Evolutionary conservation across 2,888 invertebrate genomes (phyloP), one percentile per base, ranked within the genome.

Genomic region (Ophraella communa): DNA sequence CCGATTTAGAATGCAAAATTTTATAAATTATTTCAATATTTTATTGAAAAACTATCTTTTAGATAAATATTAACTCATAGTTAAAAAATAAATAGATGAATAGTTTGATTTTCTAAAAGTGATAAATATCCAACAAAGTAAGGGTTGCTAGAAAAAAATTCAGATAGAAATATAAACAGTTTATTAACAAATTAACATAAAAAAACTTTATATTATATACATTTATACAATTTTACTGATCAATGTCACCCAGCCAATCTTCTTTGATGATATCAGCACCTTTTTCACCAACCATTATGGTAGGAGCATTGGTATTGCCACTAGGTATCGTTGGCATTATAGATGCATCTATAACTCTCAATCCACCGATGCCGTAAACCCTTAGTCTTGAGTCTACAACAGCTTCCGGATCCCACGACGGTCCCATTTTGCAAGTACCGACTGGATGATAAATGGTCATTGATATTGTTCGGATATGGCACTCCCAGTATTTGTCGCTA

Each of bases 401-500:
- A 0, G 94, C 93, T 14, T 86, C 87, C 0, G 85, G 84, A 78
- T 95, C 95, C 84, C 87, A 88, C 1, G 87, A 83, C 0, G 93
- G 92, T 5, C 95, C 95, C 94, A 95, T 95, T 81, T 94, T 95
- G 14, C 93, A 88, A 0, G 95, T 95, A 5, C 95, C 94, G 45
- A 91, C 90, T 0, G 94, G 94, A 84, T 95, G 95, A 78, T 95
- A 95, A 74, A 94, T 93, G 2, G 94, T 95, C 92, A 94, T 93
- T 3, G 94, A 91, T 73, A 94, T 91, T 57, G 93, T 93, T 33
- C 94, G 84, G 55, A 92, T 91, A 79, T 93, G 91, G 79, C 95
- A 95, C 80, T 93, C 94, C 83, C 94, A 90, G 77, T 95, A 95
- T 23, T 87, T 89, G 75, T 95, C 94, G 1, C 91, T 90, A 73